Evolutionary conservation across 2,113 vertebrate genomes (phyloP).

Genomic region (human): DNA sequence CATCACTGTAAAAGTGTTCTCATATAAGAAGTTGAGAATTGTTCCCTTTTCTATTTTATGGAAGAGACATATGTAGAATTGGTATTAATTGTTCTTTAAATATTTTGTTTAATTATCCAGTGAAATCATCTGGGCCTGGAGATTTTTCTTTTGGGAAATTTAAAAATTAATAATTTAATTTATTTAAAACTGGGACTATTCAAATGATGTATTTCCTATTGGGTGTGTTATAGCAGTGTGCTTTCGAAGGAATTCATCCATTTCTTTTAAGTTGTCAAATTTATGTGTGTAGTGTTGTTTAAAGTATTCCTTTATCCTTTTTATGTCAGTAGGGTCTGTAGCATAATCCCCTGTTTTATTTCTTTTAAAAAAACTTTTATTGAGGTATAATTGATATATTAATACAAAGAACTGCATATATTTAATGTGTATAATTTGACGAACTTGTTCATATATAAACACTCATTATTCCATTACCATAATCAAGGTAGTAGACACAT

Average conservation of each 20-base stretch:
- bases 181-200: neutral
- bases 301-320: neutral
- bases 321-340: neutral
- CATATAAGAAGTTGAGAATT: neutral
- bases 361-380: neutral
- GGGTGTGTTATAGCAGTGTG: neutral
- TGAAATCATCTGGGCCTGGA: neutral
- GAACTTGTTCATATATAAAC: neutral
- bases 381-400: neutral
- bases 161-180: conserved; percentile 21
- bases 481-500: neutral
- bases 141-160: neutral
- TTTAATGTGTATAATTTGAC: neutral
- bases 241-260: conserved; percentile 14
- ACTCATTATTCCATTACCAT: neutral
- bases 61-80: neutral
- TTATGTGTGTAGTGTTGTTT: neutral
- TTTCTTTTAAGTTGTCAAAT: conserved; percentile 31
- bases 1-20: neutral
- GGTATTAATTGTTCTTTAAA: neutral
- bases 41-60: neutral
- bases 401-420: neutral
- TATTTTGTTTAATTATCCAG: neutral
- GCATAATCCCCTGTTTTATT: neutral
- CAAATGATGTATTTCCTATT: neutral